A percentile compares a stretch with the other conserved stretches of the same genome.
Conservation (phyloP, 2,888 invertebrate genomes). For the Chrysolina oricalcia region DNA sequence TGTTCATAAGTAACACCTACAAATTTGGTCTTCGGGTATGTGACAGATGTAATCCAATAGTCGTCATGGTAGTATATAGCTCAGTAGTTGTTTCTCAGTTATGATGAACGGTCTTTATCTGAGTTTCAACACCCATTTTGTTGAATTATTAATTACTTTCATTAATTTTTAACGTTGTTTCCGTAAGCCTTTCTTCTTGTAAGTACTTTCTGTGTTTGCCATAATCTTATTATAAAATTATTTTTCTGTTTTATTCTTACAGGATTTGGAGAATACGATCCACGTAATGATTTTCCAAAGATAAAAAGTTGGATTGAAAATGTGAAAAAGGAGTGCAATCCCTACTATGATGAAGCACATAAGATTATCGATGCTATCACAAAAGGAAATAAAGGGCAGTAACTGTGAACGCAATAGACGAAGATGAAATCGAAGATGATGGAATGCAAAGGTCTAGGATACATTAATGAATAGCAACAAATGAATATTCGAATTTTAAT, state of each 20-base stretch:
- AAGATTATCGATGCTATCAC: slow-evolving; percentile 27
- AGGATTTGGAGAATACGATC: slow-evolving; percentile 82
- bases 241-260: slow-evolving; percentile 47
- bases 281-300: slow-evolving; percentile 75
- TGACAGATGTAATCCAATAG: too few species aligned
- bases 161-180: too few species aligned
- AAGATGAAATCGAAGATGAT: neutral
- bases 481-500: slow-evolving; percentile 10
- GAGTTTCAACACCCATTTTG: too few species aligned
- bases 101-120: too few species aligned
- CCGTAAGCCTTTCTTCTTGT: too few species aligned
- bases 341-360: slow-evolving; percentile 79
- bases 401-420: neutral
- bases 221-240: neutral
- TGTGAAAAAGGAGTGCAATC: slow-evolving; percentile 77
- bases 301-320: slow-evolving; percentile 79
- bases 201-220: neutral
- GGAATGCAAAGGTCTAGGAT: neutral
- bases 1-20: too few species aligned
- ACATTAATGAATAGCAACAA: neutral
- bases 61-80: too few species aligned
- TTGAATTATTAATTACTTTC: too few species aligned
- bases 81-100: too few species aligned
- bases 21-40: too few species aligned
- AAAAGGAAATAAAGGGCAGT: neutral